phyloP scores from a whole-genome alignment of 1,140 invertebrate genomes.

The Proales similis region DNA sequence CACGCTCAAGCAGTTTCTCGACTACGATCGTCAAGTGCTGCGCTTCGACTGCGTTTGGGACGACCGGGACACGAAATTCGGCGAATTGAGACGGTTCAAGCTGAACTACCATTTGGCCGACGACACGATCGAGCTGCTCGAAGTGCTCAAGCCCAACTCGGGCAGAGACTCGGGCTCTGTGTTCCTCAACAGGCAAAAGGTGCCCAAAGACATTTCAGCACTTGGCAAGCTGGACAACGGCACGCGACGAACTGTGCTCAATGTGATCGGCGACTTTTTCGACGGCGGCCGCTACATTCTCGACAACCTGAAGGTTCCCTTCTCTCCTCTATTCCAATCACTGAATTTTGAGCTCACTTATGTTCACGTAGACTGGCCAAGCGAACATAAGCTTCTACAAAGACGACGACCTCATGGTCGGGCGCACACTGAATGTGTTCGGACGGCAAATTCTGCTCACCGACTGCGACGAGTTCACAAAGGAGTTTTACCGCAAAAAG shows the following conservation, averaged over 20 bases:
- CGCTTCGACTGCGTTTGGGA: constrained; percentile 54
- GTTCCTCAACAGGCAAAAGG: constrained; percentile 47
- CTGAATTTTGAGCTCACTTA: too few species aligned
- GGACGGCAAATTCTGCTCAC: constrained; percentile 49
- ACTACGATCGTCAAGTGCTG: constrained; percentile 52
- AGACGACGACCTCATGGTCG: constrained; percentile 65
- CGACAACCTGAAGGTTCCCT: constrained; percentile 52
- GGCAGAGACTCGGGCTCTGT: constrained; percentile 51
- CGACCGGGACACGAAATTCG: constrained; percentile 52
- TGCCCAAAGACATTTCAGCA: constrained; percentile 49
- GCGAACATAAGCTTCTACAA: constrained; percentile 59
- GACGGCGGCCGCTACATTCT: constrained; percentile 60
- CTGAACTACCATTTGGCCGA: constrained; percentile 52
- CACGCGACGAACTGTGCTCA: constrained; percentile 61
- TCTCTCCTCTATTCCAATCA: too few species aligned
- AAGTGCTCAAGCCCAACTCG: constrained; percentile 47
- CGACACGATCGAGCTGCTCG: constrained; percentile 53
- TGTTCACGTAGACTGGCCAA: constrained; percentile 47
- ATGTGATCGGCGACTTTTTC: constrained; percentile 61
- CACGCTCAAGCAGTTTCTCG: constrained; percentile 52
- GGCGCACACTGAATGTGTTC: constrained; percentile 49
- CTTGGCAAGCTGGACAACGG: constrained; percentile 60
- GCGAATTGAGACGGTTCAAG: constrained; percentile 50
- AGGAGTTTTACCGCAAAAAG: constrained; percentile 56
- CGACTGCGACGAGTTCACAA: constrained; percentile 52